Conservation (phyloP, 1,140 invertebrate species). For the Neotoxoptera formosana region DNA sequence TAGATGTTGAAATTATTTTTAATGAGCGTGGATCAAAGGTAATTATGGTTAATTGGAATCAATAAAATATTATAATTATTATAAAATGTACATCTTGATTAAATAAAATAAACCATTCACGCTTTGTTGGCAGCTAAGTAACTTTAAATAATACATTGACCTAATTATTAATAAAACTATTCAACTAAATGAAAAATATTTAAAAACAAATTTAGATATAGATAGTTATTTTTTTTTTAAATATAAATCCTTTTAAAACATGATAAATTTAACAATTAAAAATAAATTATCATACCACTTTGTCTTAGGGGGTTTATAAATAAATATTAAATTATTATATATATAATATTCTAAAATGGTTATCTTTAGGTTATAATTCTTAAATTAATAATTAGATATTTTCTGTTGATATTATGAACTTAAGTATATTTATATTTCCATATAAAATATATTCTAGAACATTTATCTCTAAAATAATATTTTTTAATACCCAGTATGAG, state of each 20-base stretch:
- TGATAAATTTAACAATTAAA: neutral
- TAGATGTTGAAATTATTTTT: constrained; percentile 99
- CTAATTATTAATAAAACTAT: neutral
- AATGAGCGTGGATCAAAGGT: constrained; percentile 99
- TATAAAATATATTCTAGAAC: neutral
- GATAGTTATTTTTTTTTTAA: neutral
- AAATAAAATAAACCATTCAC: constrained; percentile 45
- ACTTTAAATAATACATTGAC: constrained; percentile 39
- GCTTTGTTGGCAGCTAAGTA: constrained; percentile 51
- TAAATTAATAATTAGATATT: neutral
- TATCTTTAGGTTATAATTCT: neutral
- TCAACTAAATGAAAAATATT: neutral
- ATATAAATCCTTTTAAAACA: neutral
- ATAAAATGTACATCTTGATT: constrained; percentile 6
- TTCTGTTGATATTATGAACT: neutral
- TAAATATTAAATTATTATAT: neutral
- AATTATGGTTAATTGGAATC: constrained; percentile 66
- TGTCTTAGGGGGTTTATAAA: neutral
- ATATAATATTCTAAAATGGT: neutral
- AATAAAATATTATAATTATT: constrained; percentile 26
- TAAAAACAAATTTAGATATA: neutral
- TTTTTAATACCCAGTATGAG: neutral
- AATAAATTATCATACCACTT: neutral
- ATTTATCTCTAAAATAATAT: neutral
- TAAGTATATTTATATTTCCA: neutral